phyloP scores from a whole-genome alignment of 2,888 invertebrate genomes.

The Dendrolimus pini region DNA sequence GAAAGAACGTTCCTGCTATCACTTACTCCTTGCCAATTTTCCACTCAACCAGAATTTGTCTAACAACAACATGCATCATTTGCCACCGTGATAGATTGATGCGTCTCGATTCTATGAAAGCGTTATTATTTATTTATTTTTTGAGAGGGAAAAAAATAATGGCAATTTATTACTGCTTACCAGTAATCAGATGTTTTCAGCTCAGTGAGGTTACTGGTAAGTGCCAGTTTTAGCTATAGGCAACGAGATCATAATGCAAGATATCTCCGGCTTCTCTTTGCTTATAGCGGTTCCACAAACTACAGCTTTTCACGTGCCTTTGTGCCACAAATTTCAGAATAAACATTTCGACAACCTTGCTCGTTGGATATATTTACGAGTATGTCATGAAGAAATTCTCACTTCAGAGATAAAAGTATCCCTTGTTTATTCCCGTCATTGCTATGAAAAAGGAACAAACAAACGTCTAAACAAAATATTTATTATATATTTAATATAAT shows the following conservation, averaged over 20 bases:
- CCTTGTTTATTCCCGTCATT: too few species aligned
- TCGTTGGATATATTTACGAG: too few species aligned
- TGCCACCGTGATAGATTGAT: conserved; percentile 32
- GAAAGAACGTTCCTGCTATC: conserved; percentile 28
- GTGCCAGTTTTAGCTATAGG: background rate
- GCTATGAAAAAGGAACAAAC: too few species aligned
- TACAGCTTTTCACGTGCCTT: too few species aligned
- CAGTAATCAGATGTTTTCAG: background rate
- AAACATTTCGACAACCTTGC: too few species aligned
- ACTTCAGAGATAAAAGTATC: too few species aligned
- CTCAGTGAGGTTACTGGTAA: background rate
- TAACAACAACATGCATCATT: conserved; percentile 15
- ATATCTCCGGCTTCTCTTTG: too few species aligned
- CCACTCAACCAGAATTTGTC: conserved; percentile 15
- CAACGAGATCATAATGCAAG: background rate
- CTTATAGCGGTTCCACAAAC: too few species aligned
- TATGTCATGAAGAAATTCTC: too few species aligned
- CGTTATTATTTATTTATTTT: background rate
- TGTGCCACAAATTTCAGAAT: too few species aligned
- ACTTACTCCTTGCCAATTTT: conserved; percentile 31
- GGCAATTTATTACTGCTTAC: background rate
- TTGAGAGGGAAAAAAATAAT: background rate
- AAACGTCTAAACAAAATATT: too few species aligned
- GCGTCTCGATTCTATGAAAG: conserved; percentile 6
- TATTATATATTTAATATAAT: too few species aligned